Conservation (phyloP, 2,888 invertebrate genomes). For the Microctonus aethiopoides region DNA sequence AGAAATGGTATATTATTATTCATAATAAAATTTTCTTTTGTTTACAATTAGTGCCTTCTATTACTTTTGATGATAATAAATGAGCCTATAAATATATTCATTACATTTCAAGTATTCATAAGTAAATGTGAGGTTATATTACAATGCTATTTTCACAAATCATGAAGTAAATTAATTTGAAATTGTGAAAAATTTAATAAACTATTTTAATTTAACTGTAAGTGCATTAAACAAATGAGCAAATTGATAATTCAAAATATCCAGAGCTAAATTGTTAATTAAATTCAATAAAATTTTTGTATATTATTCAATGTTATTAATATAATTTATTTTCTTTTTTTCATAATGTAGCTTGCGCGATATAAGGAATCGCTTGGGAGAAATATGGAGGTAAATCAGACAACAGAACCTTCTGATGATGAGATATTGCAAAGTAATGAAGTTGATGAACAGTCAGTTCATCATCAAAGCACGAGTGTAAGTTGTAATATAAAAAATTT, state of each 20-base stretch:
- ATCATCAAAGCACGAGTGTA: slow-evolving; percentile 51
- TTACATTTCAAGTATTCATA: slow-evolving; percentile 19
- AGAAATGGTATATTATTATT: slow-evolving; percentile 55
- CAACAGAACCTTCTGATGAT: slow-evolving; percentile 54
- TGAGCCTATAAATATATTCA: slow-evolving; percentile 14
- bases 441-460: slow-evolving; percentile 45
- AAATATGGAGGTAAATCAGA: slow-evolving; percentile 37
- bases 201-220: no score
- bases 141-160: neutral
- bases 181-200: no score
- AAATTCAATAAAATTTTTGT: no score
- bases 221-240: no score
- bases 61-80: slow-evolving; percentile 38
- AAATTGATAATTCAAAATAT: no score
- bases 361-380: slow-evolving; percentile 51
- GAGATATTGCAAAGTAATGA: slow-evolving; percentile 53
- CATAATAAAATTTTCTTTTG: slow-evolving; percentile 32
- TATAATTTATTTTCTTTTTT: neutral
- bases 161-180: neutral
- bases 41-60: slow-evolving; percentile 41
- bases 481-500: slow-evolving; percentile 38
- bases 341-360: slow-evolving; percentile 50
- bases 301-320: no score
- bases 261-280: no score
- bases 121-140: neutral